Evolutionary conservation across 2,888 invertebrate species (phyloP).

Genomic region (Smittia sp.): DNA sequence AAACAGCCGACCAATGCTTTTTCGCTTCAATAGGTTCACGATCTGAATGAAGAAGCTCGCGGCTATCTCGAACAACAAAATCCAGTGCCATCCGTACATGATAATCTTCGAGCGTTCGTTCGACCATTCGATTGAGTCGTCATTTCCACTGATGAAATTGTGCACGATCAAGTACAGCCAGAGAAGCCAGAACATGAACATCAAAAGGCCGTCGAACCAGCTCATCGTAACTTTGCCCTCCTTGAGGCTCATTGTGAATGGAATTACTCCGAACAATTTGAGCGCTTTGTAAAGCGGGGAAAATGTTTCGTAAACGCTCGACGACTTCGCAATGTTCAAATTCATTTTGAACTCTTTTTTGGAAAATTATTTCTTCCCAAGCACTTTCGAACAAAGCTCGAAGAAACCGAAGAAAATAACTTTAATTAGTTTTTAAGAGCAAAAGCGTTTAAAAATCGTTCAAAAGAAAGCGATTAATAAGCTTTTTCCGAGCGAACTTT

Average conservation of each 20-base stretch:
- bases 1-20: not conserved
- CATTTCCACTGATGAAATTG: not conserved
- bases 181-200: not conserved
- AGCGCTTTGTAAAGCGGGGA: conserved; percentile 16
- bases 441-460: conserved; percentile 33
- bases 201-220: not conserved
- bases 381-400: not conserved
- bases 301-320: conserved; percentile 27
- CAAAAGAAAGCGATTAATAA: conserved; percentile 29
- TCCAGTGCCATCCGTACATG: conserved; percentile 14
- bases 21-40: not conserved
- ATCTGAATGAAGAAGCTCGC: not conserved
- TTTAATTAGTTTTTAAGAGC: conserved; percentile 27
- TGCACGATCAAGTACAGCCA: not conserved
- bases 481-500: conserved; percentile 24
- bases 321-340: not conserved
- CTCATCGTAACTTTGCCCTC: not conserved
- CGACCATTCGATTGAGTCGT: not conserved
- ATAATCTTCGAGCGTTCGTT: not conserved
- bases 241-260: not conserved
- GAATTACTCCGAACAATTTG: not conserved
- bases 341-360: not conserved
- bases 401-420: conserved; percentile 18
- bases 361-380: not conserved
- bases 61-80: not conserved